phyloP scores from a whole-genome alignment of 2,888 invertebrate species.

The Osmoderma eremita region DNA sequence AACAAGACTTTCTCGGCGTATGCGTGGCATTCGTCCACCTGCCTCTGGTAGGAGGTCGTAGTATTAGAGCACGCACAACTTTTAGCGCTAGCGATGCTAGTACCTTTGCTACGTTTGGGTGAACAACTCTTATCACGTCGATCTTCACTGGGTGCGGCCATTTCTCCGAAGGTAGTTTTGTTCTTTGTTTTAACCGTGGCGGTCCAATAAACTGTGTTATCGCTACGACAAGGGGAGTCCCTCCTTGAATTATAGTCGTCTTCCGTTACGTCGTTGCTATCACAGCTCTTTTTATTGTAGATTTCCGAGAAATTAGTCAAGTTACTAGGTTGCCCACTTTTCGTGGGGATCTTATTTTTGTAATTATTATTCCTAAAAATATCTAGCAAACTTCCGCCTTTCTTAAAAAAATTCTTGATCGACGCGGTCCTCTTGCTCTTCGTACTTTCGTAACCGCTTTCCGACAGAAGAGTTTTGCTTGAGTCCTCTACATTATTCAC shows the following conservation, averaged over 20 bases:
- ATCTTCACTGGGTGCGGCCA: neutral
- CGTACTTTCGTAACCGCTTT: slow-evolving; percentile 50
- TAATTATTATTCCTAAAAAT: slow-evolving; percentile 42
- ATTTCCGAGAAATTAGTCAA: slow-evolving; percentile 36
- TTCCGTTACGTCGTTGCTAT: slow-evolving; percentile 9
- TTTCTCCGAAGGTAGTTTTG: slow-evolving; percentile 20
- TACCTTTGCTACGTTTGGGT: slow-evolving; percentile 16
- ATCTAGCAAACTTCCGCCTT: slow-evolving; percentile 46
- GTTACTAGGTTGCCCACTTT: neutral
- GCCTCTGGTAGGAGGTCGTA: slow-evolving; percentile 37
- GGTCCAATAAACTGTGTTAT: slow-evolving; percentile 22
- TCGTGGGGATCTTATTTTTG: slow-evolving; percentile 10
- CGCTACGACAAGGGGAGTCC: slow-evolving; percentile 14
- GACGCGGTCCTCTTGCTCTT: slow-evolving; percentile 41
- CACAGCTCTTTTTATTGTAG: slow-evolving; percentile 10
- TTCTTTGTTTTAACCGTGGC: neutral
- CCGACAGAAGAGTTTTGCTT: slow-evolving; percentile 42
- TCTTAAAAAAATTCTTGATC: slow-evolving; percentile 48
- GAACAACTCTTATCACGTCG: slow-evolving; percentile 12
- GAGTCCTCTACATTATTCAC: slow-evolving; percentile 21
- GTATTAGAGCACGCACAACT: slow-evolving; percentile 26
- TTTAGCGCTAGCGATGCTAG: neutral
- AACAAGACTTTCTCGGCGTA: slow-evolving; percentile 48
- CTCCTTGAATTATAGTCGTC: neutral
- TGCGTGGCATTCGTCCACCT: slow-evolving; percentile 46